Evolutionary conservation across 1,140 invertebrate genomes (phyloP), one percentile per base, ranked within the genome.

Genomic region (Piezodorus guildinii): DNA sequence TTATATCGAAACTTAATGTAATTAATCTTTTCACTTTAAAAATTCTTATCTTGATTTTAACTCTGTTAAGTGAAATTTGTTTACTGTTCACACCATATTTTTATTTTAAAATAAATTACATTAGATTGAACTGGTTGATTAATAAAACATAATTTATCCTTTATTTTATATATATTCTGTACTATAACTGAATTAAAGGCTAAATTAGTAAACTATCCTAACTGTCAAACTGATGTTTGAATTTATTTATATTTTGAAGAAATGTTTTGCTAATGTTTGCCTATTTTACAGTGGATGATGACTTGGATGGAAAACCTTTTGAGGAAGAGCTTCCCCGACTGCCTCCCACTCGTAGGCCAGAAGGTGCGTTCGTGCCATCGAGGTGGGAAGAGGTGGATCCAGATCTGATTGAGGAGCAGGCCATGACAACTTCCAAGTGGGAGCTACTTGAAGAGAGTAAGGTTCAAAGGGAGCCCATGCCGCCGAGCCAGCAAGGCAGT

Each of bases 351-450:
- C 21, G 62, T 14, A 54, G 52, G 16, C 27, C 58, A 12, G 77
- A 80, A 46, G 83, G 84, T 15, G 82, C 80, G 43, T 91, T 91
- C 78, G 85, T 93, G 45, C 88, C 89, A 10, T 95, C 93, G 0
- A 90, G 92, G 73, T 98, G 94, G 94, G 94, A 98, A 81, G 93
- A 88, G 27, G 89, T 97, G 8, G 91, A 95, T 77, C 88, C 88
- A 1, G 84, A 90, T 70, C 81, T 87, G 73, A 81, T 86, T 27
- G 88, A 91, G 74, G 87, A 88, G 16, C 89, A 92, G 75, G 90
- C 88, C 21, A 90, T 91, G 78, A 91, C 90, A 2, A 90, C 88
- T 3, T 90, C 87, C 65, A 91, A 92, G 73, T 93, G 90, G 90
- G 90, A 93, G 71, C 75, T 83, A 69, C 74, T 87, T 62, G 83